Base-by-base conservation (phyloP, 2,888 invertebrate species). In the Hirtodrosophila trivittata region DNA sequence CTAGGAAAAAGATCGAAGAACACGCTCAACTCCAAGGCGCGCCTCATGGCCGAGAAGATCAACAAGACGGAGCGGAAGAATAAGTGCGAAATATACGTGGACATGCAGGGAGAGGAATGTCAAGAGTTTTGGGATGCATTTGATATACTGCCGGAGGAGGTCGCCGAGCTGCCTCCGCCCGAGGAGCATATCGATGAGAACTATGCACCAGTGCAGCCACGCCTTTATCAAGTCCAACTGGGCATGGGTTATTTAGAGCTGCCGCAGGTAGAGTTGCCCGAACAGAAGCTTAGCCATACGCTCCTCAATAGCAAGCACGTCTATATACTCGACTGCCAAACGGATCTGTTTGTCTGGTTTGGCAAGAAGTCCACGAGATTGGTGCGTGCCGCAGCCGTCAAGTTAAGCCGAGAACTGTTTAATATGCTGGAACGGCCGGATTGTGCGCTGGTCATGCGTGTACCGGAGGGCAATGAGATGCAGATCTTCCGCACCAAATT, bases 181-280 rank as follows among this genome's bases (percentile, higher is more conserved):
- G 87, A 90, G 8, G 88, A 90, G 46, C 89, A 90, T 62, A 89
- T 89, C 3, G 62, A 72, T 5, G 87, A 89, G 5, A 63, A 87
- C 54, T 90, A 89, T 55, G 33, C 54, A 10, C 88, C 90, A 5
- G 63, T 78, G 3, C 65, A 92, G 9, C 95, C 98, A 0, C 93
- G 96, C 3, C 91, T 99, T 51, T 99, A 98, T 92, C 96, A 97
- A 92, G 97, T 99, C 51, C 96, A 97, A 86, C 93, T 99, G 9
- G 99, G 99, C 41, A 98, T 98, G 97, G 99, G 99, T 0, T 99
- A 98, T 91, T 92, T 99, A 78, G 99, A 99, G 91, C 92, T 99
- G 81, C 99, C 99, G 1, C 99, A 99, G 92, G 96, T 95, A 3
- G 95, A 95, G 89, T 92, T 95, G 32, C 93, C 95, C 0, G 94